Base-by-base conservation (phyloP, 2,797 vertebrate species). In the Enteromius argenteus region DNA sequence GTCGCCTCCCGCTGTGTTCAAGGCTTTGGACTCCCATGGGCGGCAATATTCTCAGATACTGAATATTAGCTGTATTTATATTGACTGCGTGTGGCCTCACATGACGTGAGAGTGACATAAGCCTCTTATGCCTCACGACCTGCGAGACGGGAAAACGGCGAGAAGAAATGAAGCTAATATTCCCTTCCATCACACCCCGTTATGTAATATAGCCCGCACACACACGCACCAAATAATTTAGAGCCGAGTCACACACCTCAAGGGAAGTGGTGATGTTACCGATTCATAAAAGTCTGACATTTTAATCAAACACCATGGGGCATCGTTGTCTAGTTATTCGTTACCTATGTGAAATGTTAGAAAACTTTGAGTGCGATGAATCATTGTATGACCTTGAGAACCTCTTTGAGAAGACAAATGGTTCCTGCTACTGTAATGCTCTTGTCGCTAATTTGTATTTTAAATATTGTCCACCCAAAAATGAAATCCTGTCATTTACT, bases 31-130 rank as follows among this genome's bases (percentile, higher is more conserved):
- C 58, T 78, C 77, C 49, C 49, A 73, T 74, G 56, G 49, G 66
- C 58, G 67, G 51, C 62, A 80, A 53, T 69, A 44, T 84, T 44
- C 62, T 84, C 66, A 53, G 49, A 83, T 71, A 49, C 35, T 85
- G 17, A 58, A 85, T 80, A 72, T 86, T 64, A 76, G 82, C 37
- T 19, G 11, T 86, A 74, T 85, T 86, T 79, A 83, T 80, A 76
- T 72, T 71, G 73, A 69, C 87, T 82, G 66, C 75, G 68, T 75
- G 73, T 80, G 56, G 81, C 60, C 60, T 86, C 64, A 58, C 27
- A 32, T 77, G 81, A 83, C 73, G 49, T 76, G 75, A 75, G 51
- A 66, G 56, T 85, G 76, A 85, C 80, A 88, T 86, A 88, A 86
- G 80, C 83, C 64, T 79, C 79, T 86, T 88, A 84, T 35, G n/a